Evolutionary conservation across 2,797 vertebrate genomes (phyloP).

Genomic region (Huso huso): DNA sequence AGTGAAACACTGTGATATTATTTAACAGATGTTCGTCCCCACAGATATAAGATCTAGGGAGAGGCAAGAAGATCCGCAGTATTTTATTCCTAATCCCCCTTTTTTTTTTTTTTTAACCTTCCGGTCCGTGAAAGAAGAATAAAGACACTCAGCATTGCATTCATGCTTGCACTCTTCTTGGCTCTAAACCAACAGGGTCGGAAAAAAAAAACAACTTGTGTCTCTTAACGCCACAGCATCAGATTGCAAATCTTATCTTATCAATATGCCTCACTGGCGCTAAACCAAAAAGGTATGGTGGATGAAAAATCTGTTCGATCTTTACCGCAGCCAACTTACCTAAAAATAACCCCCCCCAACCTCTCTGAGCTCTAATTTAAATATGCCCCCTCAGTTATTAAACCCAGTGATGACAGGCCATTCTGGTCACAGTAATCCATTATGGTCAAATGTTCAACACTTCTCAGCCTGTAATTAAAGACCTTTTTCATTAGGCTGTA

Average conservation of each 20-base stretch:
- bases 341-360: constrained; percentile 35
- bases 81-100: constrained; percentile 48
- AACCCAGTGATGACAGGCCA: constrained; percentile 16
- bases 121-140: constrained; percentile 56
- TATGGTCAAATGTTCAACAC: constrained; percentile 3
- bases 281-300: constrained; percentile 25
- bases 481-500: neutral
- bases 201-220: constrained; percentile 17
- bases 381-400: constrained; percentile 47
- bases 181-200: constrained; percentile 21
- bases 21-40: no score
- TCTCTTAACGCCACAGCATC: constrained; percentile 15
- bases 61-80: constrained; percentile 34
- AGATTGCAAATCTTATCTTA: constrained; percentile 22
- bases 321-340: constrained; percentile 25
- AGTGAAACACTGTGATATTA: no score
- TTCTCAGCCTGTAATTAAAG: constrained; percentile 13
- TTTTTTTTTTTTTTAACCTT: constrained; percentile 41
- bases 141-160: constrained; percentile 38
- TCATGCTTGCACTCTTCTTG: constrained; percentile 21
- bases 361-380: constrained; percentile 20
- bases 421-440: constrained; percentile 6
- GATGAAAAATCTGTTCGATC: constrained; percentile 14
- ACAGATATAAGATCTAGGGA: constrained; percentile 24
- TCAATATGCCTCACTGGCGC: constrained; percentile 23